phyloP scores from a whole-genome alignment of 2,888 invertebrate genomes.

The Lissonota sp. region DNA sequence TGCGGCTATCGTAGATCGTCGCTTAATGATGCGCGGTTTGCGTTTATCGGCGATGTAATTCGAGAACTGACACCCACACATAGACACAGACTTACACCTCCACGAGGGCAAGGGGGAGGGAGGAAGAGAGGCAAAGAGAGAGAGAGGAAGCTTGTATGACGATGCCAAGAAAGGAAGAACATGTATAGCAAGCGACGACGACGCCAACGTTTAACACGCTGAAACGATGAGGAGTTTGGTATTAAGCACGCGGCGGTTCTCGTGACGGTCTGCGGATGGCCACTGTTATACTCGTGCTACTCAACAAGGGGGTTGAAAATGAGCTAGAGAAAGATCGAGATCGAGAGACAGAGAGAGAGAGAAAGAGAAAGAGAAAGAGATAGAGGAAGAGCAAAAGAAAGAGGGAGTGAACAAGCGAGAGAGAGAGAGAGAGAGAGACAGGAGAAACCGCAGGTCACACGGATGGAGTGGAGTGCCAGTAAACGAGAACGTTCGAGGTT shows the following conservation, averaged over 20 bases:
- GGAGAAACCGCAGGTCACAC: constrained; percentile 80
- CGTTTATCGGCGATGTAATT: constrained; percentile 43
- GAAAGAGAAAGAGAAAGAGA: constrained; percentile 53
- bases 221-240: constrained; percentile 45
- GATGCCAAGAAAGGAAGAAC: constrained; percentile 4
- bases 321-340: constrained; percentile 68
- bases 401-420: constrained; percentile 11
- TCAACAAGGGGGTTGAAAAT: constrained; percentile 59
- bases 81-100: neutral
- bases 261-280: constrained; percentile 76
- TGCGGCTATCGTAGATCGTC: constrained; percentile 21
- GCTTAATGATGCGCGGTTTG: constrained; percentile 35
- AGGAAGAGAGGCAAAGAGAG: neutral
- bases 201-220: constrained; percentile 31
- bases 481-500: constrained; percentile 63
- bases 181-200: constrained; percentile 20
- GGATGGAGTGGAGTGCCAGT: constrained; percentile 70
- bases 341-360: constrained; percentile 16
- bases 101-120: neutral
- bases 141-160: neutral
- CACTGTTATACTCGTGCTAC: constrained; percentile 75
- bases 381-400: constrained; percentile 66
- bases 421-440: constrained; percentile 71
- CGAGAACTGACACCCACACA: constrained; percentile 9
- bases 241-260: constrained; percentile 59